phyloP scores from a whole-genome alignment of 1,140 invertebrate species.

The Plectrocnemia conspersa region DNA sequence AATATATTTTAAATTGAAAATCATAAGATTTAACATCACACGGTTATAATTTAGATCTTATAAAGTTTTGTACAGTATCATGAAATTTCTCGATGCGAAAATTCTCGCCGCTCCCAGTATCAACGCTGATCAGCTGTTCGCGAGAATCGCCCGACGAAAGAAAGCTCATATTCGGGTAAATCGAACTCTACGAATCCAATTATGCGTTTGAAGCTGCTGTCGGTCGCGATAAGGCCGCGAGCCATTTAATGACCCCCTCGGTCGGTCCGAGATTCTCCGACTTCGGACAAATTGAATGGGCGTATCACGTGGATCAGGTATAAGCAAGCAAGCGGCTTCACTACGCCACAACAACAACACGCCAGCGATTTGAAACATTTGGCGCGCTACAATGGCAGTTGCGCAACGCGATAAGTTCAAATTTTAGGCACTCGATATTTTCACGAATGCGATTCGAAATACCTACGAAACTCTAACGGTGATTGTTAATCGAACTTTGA shows the following conservation, averaged over 20 bases:
- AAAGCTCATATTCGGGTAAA: background rate
- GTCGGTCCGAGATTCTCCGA: background rate
- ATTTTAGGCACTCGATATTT: background rate
- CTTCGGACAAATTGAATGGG: slow-evolving; percentile 9
- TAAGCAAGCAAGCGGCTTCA: background rate
- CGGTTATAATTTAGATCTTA: background rate
- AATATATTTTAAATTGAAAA: too few species aligned
- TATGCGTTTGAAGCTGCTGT: too few species aligned
- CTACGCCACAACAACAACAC: background rate
- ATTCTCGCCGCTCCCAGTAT: background rate
- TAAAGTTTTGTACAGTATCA: background rate
- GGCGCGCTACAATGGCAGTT: background rate
- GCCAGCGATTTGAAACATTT: background rate
- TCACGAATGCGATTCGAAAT: background rate
- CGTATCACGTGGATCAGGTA: background rate
- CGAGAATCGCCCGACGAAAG: background rate
- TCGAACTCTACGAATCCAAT: background rate
- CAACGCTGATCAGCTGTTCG: background rate
- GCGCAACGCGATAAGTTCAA: background rate
- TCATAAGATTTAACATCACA: too few species aligned
- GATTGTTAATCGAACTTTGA: background rate
- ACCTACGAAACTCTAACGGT: background rate
- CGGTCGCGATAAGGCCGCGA: background rate
- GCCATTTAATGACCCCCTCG: background rate
- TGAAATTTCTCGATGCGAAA: background rate